phyloP scores from a whole-genome alignment of 1,140 invertebrate species.

The Aphelenchoides fujianensis region DNA sequence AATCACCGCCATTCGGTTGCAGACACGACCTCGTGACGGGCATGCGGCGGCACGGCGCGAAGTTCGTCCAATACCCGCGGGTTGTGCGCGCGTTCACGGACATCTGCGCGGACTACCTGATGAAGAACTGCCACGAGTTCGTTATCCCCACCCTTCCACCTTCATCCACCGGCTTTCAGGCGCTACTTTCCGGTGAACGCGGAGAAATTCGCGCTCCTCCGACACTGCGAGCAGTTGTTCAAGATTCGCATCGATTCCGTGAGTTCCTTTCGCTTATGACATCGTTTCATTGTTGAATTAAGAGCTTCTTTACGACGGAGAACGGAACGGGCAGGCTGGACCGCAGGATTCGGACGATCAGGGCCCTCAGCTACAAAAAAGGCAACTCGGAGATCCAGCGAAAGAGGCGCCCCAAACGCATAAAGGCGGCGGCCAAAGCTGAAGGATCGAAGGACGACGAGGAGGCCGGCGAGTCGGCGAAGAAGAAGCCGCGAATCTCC shows the following conservation, averaged over 20 bases:
- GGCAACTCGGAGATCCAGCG: constrained; percentile 3
- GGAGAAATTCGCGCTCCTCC: neutral
- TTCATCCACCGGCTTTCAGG: neutral
- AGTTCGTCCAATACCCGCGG: neutral
- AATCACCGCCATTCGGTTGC: too few species aligned
- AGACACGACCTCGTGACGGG: neutral
- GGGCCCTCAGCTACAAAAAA: neutral
- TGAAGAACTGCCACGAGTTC: constrained; percentile 11
- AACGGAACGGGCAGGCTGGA: constrained; percentile 8
- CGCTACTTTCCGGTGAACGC: neutral
- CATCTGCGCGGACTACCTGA: constrained; percentile 1
- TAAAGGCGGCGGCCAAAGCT: neutral
- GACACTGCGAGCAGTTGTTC: neutral
- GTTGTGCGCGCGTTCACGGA: neutral
- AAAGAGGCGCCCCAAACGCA: neutral
- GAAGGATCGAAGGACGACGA: too few species aligned
- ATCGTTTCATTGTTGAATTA: too few species aligned
- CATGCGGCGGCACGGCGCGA: neutral
- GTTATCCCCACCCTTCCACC: neutral
- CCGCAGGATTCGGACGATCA: neutral
- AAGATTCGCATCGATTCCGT: neutral
- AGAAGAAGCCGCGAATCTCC: too few species aligned
- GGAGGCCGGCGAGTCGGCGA: too few species aligned
- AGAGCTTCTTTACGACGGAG: constrained; percentile 4
- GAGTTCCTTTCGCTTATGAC: constrained; percentile 1